Evolutionary conservation across 2,113 vertebrate genomes (phyloP), one percentile per base, ranked within the genome.

Genomic region (Tamias sibiricus): DNA sequence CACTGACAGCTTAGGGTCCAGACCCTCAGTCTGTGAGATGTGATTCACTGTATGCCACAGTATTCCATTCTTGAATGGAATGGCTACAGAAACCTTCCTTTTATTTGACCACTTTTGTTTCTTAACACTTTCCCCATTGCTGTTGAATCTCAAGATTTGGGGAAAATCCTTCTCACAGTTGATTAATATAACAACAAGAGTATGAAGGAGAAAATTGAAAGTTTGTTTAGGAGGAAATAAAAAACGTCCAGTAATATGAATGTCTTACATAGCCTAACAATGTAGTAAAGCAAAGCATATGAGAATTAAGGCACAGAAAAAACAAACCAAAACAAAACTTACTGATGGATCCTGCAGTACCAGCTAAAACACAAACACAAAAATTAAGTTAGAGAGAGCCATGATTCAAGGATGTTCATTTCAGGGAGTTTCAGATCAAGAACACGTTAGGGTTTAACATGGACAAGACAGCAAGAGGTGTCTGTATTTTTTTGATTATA

Each of bases 291-390:
- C n/a, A 69, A 90, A 82, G 42, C 64, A 17, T 5, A 20, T 13
- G 62, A 47, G 4, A 52, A 72, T 80, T 75, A 80, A 91, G 71
- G 9, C 2, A 44, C 10, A 83, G 26, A 32, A 44, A 66, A 64
- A 62, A 66, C 52, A 52, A 17, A 52, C 97, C 52, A 52, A 17
- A 52, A 52, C 20, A 57, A 62, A 62, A 62, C 96, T 98, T 95
- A 97, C 97, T 87, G 84, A 96, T 92, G 4, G 71, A 7, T 92
- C 92, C 96, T 37, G 87, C 2, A 22, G 59, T 37, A 37, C 90
- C 22, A 12, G 83, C 97, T 97, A 44, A 89, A 97, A 95, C 4
- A 93, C 30, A 97, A 96, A 95, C 52, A 96, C 9, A 97, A 54
- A 82, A 88, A 6, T 0, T 74, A 57, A 93, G 16, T 91, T 79